Evolutionary conservation across 1,140 invertebrate species (phyloP), one percentile per base, ranked within the genome.

Genomic region (Cephus cinctus): DNA sequence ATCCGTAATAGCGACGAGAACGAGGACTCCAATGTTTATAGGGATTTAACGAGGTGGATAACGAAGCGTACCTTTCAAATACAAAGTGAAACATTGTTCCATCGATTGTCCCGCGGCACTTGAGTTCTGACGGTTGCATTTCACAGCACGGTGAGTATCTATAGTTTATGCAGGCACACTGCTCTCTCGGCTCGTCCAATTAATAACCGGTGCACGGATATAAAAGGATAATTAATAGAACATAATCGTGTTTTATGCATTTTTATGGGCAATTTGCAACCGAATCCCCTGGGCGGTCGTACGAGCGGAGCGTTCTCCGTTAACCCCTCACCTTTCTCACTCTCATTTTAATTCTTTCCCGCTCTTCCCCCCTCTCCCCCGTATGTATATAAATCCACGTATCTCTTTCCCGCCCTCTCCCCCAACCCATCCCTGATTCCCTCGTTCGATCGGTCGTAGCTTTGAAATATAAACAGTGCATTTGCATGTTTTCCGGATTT

Each of bases 401-500:
- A 4, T 11, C 9, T 39, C 35, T 56, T 30, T 38, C 32, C 47
- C 54, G 36, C 35, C 58, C 50, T 52, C 47, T 31, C 40, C 16
- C 34, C 38, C 46, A 12, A 16, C 12, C 41, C 16, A 22, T 25
- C 42, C 43, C 43, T 54, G 54, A 45, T 49, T 59, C 55, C 50
- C 51, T 44, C 49, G 36, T 22, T 22, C 57, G 56, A 55, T 56
- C 52, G 56, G 20, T 32, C 55, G 52, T 53, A 54, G 54, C 56
- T 67, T 69, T 73, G 62, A 63, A 66, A 60, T 74, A 71, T 65
- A 70, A 69, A 71, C 59, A 62, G 56, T 57, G 59, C 63, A 69
- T 74, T 75, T 71, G 69, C 72, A 71, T 72, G 70, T 70, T 75
- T 76, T 68, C 69, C 65, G 59, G 59, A 70, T 70, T 75, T 74